phyloP scores from a whole-genome alignment of 2,797 vertebrate genomes.

The Sphaeramia orbicularis region DNA sequence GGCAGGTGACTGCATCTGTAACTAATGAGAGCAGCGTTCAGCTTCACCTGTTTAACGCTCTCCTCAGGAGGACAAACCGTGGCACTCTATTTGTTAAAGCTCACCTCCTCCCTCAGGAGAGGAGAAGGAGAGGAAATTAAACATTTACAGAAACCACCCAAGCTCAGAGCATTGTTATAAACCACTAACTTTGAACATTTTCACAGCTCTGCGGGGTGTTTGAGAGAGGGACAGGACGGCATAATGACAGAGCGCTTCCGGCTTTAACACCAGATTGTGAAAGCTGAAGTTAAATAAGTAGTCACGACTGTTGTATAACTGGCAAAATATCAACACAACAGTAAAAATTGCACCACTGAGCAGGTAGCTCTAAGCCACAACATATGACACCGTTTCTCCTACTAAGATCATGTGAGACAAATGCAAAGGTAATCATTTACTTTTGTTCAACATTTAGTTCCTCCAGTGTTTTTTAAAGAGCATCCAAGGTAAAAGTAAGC shows the following conservation, averaged over 20 bases:
- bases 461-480: conserved; percentile 23
- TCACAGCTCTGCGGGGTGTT: conserved; percentile 53
- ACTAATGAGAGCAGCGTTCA: conserved; percentile 79
- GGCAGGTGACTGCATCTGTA: conserved; percentile 77
- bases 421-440: conserved; percentile 67
- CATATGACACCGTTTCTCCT: neutral
- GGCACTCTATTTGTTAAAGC: conserved; percentile 69
- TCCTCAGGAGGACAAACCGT: conserved; percentile 68
- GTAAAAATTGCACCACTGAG: conserved; percentile 5
- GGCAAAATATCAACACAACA: neutral
- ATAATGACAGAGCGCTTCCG: conserved; percentile 39
- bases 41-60: conserved; percentile 75
- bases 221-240: conserved; percentile 22
- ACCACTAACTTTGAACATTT: conserved; percentile 66
- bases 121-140: conserved; percentile 69
- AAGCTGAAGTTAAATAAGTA: neutral
- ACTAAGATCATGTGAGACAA: conserved; percentile 4
- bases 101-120: conserved; percentile 61
- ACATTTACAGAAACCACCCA: conserved; percentile 80
- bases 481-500: conserved; percentile 5
- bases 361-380: conserved; percentile 4
- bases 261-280: conserved; percentile 10
- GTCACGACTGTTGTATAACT: conserved; percentile 9
- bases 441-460: conserved; percentile 25
- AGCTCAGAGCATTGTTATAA: conserved; percentile 71